phyloP scores from a whole-genome alignment of 2,113 vertebrate genomes.

The Scomber scombrus region DNA sequence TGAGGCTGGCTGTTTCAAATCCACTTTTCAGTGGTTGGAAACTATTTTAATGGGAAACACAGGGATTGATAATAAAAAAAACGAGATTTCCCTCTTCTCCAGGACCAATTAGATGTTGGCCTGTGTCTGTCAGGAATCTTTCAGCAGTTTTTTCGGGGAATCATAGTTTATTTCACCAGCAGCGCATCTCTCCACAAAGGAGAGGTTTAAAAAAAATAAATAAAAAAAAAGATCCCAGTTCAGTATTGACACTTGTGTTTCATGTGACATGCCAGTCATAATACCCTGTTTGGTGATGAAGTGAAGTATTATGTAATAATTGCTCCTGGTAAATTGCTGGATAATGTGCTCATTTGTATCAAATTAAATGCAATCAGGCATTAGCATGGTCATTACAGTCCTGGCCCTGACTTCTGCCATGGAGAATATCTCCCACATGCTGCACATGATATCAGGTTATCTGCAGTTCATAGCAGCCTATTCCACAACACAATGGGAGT shows the following conservation, averaged over 20 bases:
- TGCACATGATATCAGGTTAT: slow-evolving; percentile 52
- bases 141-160: slow-evolving; percentile 54
- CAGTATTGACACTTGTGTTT: slow-evolving; percentile 36
- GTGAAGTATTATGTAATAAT: slow-evolving; percentile 51
- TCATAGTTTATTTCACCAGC: slow-evolving; percentile 57
- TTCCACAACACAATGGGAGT: slow-evolving; percentile 13
- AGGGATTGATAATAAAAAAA: slow-evolving; percentile 64
- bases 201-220: slow-evolving; percentile 6
- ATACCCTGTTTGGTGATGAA: slow-evolving; percentile 48
- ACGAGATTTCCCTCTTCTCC: slow-evolving; percentile 57
- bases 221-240: slow-evolving; percentile 2
- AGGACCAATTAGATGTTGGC: slow-evolving; percentile 71
- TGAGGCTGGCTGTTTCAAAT: slow-evolving; percentile 72
- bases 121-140: slow-evolving; percentile 67
- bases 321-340: slow-evolving; percentile 60
- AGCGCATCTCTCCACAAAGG: slow-evolving; percentile 22
- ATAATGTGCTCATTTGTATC: slow-evolving; percentile 70
- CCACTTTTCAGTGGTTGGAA: slow-evolving; percentile 73
- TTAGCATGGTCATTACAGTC: slow-evolving; percentile 58
- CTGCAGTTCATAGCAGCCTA: slow-evolving; percentile 35
- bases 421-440: slow-evolving; percentile 68
- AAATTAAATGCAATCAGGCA: slow-evolving; percentile 71
- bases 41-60: slow-evolving; percentile 83
- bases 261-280: slow-evolving; percentile 52
- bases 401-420: slow-evolving; percentile 46